Conservation (phyloP, 2,888 invertebrate species). For the Resseliella maxima region DNA sequence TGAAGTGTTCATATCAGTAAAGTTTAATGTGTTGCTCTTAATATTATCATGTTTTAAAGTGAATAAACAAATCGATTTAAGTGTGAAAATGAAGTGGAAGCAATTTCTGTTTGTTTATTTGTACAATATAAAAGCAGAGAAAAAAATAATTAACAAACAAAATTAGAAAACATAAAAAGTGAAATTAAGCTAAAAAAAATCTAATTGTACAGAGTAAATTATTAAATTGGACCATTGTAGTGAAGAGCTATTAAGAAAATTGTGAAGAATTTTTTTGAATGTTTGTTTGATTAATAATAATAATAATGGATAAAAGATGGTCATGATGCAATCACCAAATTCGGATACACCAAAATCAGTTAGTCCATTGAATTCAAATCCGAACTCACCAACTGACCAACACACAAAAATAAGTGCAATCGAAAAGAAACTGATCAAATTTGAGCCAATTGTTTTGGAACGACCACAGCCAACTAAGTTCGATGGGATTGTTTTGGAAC, state of each 20-base stretch:
- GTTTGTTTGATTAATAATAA: not conserved
- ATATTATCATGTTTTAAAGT: not conserved
- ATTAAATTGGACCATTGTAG: not conserved
- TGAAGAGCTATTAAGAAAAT: not conserved
- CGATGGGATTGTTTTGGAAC: conserved; percentile 58
- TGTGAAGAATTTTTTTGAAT: conserved; percentile 15
- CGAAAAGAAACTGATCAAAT: conserved; percentile 58
- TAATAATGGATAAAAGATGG: conserved; percentile 63
- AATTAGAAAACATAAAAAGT: not conserved
- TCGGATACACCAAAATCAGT: conserved; percentile 62
- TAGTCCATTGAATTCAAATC: conserved; percentile 66
- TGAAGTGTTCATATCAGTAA: not conserved
- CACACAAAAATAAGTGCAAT: conserved; percentile 24
- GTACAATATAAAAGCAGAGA: not conserved
- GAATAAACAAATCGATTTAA: not conserved
- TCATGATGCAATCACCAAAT: conserved; percentile 67
- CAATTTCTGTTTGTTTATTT: not conserved
- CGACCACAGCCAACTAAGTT: conserved; percentile 58
- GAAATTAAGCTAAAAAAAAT: not conserved
- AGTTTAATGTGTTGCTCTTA: not conserved
- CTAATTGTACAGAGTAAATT: not conserved
- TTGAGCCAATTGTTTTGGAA: conserved; percentile 58
- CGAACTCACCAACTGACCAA: conserved; percentile 66
- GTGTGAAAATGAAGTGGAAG: not conserved
- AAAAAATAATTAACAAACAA: not conserved